Conservation (phyloP, 1,140 invertebrate species). For the Macrosteles quadrilineatus region DNA sequence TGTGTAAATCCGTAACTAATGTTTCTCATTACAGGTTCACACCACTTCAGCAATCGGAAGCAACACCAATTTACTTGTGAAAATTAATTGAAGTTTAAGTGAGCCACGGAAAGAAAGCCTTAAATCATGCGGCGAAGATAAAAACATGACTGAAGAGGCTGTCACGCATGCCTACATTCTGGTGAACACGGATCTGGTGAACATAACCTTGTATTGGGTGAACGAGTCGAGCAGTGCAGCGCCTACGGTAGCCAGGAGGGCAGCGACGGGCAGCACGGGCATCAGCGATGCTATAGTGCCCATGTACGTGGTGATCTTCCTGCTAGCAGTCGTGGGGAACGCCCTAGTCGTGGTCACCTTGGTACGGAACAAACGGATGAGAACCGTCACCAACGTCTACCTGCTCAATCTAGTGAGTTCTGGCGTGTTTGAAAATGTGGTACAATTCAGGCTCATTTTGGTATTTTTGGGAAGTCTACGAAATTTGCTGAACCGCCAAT, state of each 20-base stretch:
- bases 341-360: constrained; percentile 77
- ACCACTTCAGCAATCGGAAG: no score
- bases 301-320: constrained; percentile 74
- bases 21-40: no score
- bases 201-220: neutral
- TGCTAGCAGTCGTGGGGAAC: constrained; percentile 78
- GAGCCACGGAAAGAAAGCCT: no score
- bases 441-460: no score
- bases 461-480: no score
- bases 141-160: neutral
- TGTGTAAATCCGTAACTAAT: no score
- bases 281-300: constrained; percentile 57
- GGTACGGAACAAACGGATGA: constrained; percentile 79
- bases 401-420: constrained; percentile 81
- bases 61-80: no score
- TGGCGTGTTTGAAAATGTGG: no score
- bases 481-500: no score
- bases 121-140: neutral
- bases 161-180: neutral
- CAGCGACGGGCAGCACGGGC: neutral
- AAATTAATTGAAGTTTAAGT: no score
- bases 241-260: neutral
- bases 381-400: constrained; percentile 87
- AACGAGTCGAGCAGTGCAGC: neutral
- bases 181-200: neutral